A percentile compares a stretch with the other conserved stretches of the same genome.
Conservation (phyloP, 2,797 vertebrate species). For the Diceros bicornis region DNA sequence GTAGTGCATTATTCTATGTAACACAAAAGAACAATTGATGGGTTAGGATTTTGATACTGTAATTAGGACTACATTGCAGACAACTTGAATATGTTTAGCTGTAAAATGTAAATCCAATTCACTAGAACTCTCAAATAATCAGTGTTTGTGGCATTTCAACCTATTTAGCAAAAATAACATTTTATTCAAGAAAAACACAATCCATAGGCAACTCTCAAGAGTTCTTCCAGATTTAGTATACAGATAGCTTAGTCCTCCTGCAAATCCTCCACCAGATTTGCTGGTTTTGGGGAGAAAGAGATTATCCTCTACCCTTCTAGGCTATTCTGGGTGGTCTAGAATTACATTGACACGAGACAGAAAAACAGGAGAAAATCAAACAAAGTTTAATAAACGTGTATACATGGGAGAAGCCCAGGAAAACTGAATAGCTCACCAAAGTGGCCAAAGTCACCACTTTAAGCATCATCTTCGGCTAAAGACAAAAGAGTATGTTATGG, state of each 20-base stretch:
- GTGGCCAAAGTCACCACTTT: too few relatives aligned
- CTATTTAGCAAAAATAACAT: background rate
- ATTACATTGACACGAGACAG: too few relatives aligned
- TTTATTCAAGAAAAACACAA: conserved; percentile 11
- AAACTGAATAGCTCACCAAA: too few relatives aligned
- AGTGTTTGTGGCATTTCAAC: conserved; percentile 12
- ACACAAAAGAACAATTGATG: background rate
- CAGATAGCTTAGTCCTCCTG: background rate
- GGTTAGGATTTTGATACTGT: background rate
- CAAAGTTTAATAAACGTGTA: too few relatives aligned
- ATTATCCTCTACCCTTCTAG: too few relatives aligned
- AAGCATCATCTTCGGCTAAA: too few relatives aligned
- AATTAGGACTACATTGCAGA: background rate
- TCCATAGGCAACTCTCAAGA: background rate
- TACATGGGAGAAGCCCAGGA: too few relatives aligned
- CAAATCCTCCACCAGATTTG: too few relatives aligned
- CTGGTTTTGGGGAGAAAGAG: too few relatives aligned
- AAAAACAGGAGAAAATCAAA: too few relatives aligned
- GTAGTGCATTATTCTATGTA: background rate
- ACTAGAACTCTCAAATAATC: background rate
- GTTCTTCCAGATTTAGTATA: background rate
- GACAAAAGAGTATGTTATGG: too few relatives aligned
- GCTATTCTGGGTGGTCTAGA: too few relatives aligned
- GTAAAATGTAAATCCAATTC: conserved; percentile 6
- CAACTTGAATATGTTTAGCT: background rate